Percentiles rank a stretch among this genome's conserved stretches.
These are phyloP conservation scores for Balaeniceps rex DNA, from an alignment of 2,113 vertebrate species.

Conservation along the genomic window DNA sequence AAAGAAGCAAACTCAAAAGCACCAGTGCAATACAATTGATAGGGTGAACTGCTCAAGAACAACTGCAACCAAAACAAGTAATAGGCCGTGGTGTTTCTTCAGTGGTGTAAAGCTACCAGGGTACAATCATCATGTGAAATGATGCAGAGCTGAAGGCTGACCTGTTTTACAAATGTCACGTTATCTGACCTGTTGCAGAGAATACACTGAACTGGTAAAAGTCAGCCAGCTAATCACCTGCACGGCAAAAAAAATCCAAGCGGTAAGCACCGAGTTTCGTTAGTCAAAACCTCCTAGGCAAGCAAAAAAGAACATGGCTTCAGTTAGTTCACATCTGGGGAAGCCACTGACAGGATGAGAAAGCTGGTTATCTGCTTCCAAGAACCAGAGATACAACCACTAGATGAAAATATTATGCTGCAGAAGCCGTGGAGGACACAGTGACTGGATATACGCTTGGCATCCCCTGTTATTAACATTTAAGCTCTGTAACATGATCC, in stretches of 20 bases:
- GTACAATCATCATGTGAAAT: neutral
- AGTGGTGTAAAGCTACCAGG: neutral
- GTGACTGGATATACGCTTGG: neutral
- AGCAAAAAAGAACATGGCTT: neutral
- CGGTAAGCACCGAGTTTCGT: neutral
- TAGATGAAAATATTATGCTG: neutral
- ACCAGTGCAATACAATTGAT: accelerated
- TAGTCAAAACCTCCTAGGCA: neutral
- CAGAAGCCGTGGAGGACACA: neutral
- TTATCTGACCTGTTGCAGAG: neutral
- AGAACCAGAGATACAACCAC: neutral
- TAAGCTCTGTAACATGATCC: neutral
- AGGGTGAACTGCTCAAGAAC: neutral
- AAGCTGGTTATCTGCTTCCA: neutral
- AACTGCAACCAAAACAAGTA: accelerated
- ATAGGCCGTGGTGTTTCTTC: neutral
- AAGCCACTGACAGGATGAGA: neutral
- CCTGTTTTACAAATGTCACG: neutral
- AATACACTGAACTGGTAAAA: neutral
- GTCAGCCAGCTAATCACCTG: neutral
- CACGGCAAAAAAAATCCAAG: neutral
- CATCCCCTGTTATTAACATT: neutral
- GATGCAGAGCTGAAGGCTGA: neutral
- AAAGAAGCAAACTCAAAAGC: neutral
- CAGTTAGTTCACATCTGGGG: neutral